phyloP scores from a whole-genome alignment of 2,113 vertebrate genomes.

The Bos indicus region DNA sequence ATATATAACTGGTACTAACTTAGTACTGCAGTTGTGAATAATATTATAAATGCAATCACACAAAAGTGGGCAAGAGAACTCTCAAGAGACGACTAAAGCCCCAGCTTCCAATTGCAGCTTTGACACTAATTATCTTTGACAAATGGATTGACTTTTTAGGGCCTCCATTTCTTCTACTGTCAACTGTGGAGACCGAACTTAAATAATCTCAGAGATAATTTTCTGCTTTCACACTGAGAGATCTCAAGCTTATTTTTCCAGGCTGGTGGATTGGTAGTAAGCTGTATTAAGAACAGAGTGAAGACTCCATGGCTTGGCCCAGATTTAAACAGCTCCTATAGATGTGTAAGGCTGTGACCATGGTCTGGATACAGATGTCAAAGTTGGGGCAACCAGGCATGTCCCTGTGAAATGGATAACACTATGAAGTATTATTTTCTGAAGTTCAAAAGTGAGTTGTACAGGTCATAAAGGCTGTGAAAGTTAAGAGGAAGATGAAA shows the following conservation, averaged over 20 bases:
- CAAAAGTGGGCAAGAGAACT: not conserved
- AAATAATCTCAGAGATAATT: not conserved
- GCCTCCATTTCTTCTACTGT: not conserved
- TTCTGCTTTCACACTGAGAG: not conserved
- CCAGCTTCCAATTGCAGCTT: not conserved
- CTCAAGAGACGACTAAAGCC: not conserved
- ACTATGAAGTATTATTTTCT: not conserved
- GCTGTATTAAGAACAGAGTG: not conserved
- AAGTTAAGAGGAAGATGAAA: not conserved
- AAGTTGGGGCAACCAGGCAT: not conserved
- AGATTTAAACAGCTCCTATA: not conserved
- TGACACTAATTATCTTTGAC: not conserved
- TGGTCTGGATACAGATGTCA: not conserved
- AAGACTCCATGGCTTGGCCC: not conserved
- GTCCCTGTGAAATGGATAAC: not conserved
- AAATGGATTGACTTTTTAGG: not conserved
- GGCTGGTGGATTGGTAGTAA: not conserved
- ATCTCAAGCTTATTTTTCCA: not conserved
- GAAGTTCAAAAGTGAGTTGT: not conserved
- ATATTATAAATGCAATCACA: not conserved
- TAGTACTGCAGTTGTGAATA: not conserved
- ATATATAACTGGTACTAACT: not conserved
- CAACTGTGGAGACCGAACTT: not conserved
- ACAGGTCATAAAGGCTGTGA: not conserved
- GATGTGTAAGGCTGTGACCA: not conserved